phyloP scores from a whole-genome alignment of 2,113 vertebrate genomes.

The Silurus meridionalis region DNA sequence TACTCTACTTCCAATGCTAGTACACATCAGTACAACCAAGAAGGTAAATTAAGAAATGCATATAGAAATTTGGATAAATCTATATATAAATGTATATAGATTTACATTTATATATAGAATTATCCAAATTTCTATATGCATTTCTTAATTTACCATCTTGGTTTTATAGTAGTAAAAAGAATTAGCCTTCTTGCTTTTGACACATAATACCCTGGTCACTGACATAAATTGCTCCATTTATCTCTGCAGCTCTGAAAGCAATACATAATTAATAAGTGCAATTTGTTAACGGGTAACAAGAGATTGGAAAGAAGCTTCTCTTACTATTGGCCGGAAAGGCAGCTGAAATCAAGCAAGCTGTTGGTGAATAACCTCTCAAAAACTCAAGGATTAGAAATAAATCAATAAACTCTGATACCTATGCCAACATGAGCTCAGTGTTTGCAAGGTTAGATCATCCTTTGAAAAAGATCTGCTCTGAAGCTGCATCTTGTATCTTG shows the following conservation, averaged over 20 bases:
- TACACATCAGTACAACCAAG: not conserved
- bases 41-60: not conserved
- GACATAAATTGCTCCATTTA: constrained; percentile 16
- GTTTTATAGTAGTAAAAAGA: not conserved
- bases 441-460: constrained; percentile 12
- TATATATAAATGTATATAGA: too few relatives aligned
- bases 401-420: constrained; percentile 39
- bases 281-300: constrained; percentile 56
- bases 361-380: not conserved
- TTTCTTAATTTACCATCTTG: not conserved
- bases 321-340: constrained; percentile 45
- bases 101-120: too few relatives aligned
- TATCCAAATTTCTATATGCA: not conserved
- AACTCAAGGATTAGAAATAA: not conserved
- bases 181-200: not conserved
- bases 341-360: constrained; percentile 48
- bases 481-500: not conserved
- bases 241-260: constrained; percentile 42
- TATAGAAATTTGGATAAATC: not conserved
- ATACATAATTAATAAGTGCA: constrained; percentile 66
- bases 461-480: not conserved
- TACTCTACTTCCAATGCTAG: not conserved
- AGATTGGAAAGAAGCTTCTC: constrained; percentile 42
- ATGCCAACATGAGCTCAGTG: constrained; percentile 19
- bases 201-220: constrained; percentile 10